phyloP scores from a whole-genome alignment of 2,797 vertebrate species.

The Pristis pectinata region DNA sequence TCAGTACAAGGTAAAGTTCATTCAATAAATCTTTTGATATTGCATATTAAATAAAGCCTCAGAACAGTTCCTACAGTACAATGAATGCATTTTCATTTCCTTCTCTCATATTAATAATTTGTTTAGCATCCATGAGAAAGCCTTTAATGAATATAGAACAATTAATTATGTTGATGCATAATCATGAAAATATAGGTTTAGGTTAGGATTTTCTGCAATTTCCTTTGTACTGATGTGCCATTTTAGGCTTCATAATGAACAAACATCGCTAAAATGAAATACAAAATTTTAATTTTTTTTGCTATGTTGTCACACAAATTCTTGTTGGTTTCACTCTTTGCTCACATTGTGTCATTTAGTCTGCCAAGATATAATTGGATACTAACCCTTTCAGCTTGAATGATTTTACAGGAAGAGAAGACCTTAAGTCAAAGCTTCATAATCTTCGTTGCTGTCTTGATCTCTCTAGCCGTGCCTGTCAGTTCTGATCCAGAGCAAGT shows the following conservation, averaged over 20 bases:
- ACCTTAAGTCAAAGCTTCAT: background rate
- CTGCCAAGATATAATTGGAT: background rate
- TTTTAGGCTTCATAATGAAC: background rate
- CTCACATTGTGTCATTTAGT: background rate
- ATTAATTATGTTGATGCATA: background rate
- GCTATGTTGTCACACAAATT: background rate
- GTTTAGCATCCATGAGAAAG: background rate
- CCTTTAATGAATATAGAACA: background rate
- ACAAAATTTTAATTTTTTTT: background rate
- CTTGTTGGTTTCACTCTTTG: background rate
- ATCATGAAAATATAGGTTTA: background rate
- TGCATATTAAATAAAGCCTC: slow-evolving; percentile 9
- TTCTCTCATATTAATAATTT: background rate
- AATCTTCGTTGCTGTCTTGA: background rate
- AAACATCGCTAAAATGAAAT: background rate
- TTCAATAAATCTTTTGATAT: slow-evolving; percentile 21
- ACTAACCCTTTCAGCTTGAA: background rate
- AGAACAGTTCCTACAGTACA: background rate
- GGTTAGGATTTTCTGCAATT: background rate
- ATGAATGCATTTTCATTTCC: slow-evolving; percentile 19
- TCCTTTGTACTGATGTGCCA: background rate
- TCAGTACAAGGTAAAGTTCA: background rate
- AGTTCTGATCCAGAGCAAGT: background rate
- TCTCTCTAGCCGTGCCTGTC: background rate
- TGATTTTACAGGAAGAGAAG: background rate